A percentile compares a stretch with the other conserved stretches of the same genome.
Conservation (phyloP, 2,888 invertebrate genomes). For the Orthonychiurus folsomi region DNA sequence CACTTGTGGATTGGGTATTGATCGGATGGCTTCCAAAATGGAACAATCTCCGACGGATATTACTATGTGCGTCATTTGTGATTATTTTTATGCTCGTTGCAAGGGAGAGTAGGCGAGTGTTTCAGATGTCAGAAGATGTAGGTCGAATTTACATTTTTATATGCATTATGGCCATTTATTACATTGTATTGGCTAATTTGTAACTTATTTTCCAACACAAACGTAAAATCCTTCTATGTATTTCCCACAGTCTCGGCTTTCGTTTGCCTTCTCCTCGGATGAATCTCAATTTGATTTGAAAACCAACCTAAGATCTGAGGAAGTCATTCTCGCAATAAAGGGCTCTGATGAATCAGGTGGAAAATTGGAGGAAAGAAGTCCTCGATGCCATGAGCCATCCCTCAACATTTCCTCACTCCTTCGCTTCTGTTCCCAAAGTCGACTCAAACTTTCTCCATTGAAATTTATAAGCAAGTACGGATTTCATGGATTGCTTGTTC, state of each 20-base stretch:
- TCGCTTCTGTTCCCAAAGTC: background rate
- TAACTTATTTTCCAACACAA: background rate
- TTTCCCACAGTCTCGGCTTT: constrained; percentile 17
- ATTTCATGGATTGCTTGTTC: background rate
- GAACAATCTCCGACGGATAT: constrained; percentile 16
- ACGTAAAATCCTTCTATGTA: constrained; percentile 6
- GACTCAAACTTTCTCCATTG: background rate
- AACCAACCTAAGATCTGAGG: background rate
- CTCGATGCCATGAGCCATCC: too few species aligned
- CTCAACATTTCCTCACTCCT: background rate
- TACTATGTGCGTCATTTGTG: background rate
- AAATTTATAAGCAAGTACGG: background rate
- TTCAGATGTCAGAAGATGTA: background rate
- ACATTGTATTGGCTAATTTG: too few species aligned
- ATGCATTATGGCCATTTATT: too few species aligned
- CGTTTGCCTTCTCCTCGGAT: constrained; percentile 16
- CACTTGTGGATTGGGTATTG: constrained; percentile 21
- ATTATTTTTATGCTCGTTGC: background rate
- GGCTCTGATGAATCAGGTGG: background rate
- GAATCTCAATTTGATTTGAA: constrained; percentile 5
- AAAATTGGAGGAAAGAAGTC: background rate
- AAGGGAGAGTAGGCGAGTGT: background rate
- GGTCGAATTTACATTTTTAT: background rate
- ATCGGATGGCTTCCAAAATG: constrained; percentile 19
- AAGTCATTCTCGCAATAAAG: background rate